Evolutionary conservation across 2,888 invertebrate genomes (phyloP), one percentile per base, ranked within the genome.

Genomic region (Volucella bombylans): DNA sequence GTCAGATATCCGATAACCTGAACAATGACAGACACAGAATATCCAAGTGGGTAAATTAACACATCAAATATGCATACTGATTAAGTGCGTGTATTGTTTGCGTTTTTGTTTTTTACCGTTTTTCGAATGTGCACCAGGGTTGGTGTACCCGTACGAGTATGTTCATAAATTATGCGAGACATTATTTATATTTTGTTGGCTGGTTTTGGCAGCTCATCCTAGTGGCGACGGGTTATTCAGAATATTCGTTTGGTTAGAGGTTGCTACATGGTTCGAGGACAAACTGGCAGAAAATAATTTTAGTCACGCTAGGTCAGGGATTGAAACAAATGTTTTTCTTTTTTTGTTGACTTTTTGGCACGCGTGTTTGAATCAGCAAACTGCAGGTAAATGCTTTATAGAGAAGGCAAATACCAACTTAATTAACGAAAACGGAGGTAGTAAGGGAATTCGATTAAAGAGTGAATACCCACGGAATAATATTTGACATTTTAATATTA

Each of bases 31-130:
- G 31, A 6, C 31, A 31, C 31, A 80, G 55, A 71, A 65, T 61
- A 79, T 59, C 52, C 72, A 79, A 79, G 59, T 67, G 45, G 43
- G 59, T 64, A 73, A 69, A 72, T 79, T 72, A 69, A 54, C 64
- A 74, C 79, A 74, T 83, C 80, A 85, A 80, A 71, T 72, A 80
- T 80, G 76, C 80, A 72, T 74, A 76, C 59, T 45, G 68, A 74
- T 61, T 83, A 68, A 59, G 54, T 71, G 54, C 54, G 54, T 67
- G 67, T 57, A 6, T 38, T 76, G 45, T 54, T 54, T 54, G 52
- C n/a, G 41, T 31, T 31, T 31, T 31, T 31, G 6, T 31, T 31
- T 31, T 31, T 31, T 31, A 4, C 31, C 31, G 12, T n/a, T 45
- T 45, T n/a, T 12, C 45, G 45, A 12, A n/a, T 12, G 45, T 45